phyloP scores from a whole-genome alignment of 2,888 invertebrate genomes.

The Mechanitis mazaeus region DNA sequence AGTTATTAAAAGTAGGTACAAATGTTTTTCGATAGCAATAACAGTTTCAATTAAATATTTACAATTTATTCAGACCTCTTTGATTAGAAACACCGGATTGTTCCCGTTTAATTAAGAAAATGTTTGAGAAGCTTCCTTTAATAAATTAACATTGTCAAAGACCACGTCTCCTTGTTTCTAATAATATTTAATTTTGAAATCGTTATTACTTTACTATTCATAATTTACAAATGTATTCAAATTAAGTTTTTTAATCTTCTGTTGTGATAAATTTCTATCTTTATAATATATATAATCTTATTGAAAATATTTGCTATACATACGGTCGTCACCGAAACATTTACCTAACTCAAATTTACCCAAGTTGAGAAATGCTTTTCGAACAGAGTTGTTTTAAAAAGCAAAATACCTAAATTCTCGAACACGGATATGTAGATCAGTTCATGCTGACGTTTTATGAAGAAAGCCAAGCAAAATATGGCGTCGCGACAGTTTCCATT shows the following conservation, averaged over 20 bases:
- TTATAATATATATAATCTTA: not conserved
- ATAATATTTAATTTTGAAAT: not conserved
- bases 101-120: slow-evolving; percentile 39
- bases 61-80: slow-evolving; percentile 35
- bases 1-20: not conserved
- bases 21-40: slow-evolving; percentile 46
- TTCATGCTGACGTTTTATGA: slow-evolving; percentile 65
- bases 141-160: slow-evolving; percentile 18
- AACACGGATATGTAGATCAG: slow-evolving; percentile 62
- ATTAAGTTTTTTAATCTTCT: not conserved
- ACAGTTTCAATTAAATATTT: slow-evolving; percentile 52
- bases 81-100: slow-evolving; percentile 35
- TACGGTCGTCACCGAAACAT: slow-evolving; percentile 15
- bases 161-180: slow-evolving; percentile 1
- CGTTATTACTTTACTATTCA: not conserved
- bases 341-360: slow-evolving; percentile 18
- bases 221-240: not conserved
- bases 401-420: slow-evolving; percentile 30
- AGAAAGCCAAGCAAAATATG: slow-evolving; percentile 66
- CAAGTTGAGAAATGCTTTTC: not conserved
- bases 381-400: not conserved
- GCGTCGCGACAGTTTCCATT: slow-evolving; percentile 62
- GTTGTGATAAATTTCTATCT: not conserved
- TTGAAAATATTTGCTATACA: slow-evolving; percentile 6
- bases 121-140: slow-evolving; percentile 18